Base-by-base conservation (phyloP, 2,888 invertebrate genomes). In the Gandaritis pyraliata region DNA sequence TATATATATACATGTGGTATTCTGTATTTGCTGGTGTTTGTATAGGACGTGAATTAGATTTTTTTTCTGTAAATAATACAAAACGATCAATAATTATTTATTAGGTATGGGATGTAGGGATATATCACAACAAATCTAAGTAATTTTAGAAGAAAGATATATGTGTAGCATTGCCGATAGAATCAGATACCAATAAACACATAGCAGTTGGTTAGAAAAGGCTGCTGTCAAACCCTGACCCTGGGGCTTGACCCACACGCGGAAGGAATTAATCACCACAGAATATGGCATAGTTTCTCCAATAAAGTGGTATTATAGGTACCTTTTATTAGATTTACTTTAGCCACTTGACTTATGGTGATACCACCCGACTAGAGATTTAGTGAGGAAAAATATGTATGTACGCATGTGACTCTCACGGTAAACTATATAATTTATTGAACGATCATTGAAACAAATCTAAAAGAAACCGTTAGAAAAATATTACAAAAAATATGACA, bases 231-330 rank as follows among this genome's bases (percentile, higher is more conserved):
- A 78, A 75, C 73, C 80, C 72, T 86, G 88, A 89, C 89, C 89
- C 76, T 77, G 80, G 80, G 78, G 71, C 78, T 81, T 88, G 89
- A 89, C 88, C 89, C 87, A 82, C 76, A 81, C 81, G 78, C 88
- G 90, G 90, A 90, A 90, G 89, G 84, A 82, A 85, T 86, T 87
- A 88, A 88, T 90, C 87, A 87, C 59, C 47, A 59, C 38, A 64
- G 63, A 64, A 59, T 52, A 53, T 16, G 30, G 46, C 18, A 53
- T 39, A 56, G 51, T 23, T 55, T 16, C 29, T 15, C 15, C 46
- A 46, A 45, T 30, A 13, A 46, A 29, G 45, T 29, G 49, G 49
- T 23, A 16, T n/a, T 38, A 13, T 18, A 29, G 30, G 30, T 30
- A 53, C 43, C 15, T 53, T 47, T 33, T 18, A 38, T 38, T 46